Evolutionary conservation across 2,888 invertebrate genomes (phyloP).

Genomic region (Gerris lacustris): DNA sequence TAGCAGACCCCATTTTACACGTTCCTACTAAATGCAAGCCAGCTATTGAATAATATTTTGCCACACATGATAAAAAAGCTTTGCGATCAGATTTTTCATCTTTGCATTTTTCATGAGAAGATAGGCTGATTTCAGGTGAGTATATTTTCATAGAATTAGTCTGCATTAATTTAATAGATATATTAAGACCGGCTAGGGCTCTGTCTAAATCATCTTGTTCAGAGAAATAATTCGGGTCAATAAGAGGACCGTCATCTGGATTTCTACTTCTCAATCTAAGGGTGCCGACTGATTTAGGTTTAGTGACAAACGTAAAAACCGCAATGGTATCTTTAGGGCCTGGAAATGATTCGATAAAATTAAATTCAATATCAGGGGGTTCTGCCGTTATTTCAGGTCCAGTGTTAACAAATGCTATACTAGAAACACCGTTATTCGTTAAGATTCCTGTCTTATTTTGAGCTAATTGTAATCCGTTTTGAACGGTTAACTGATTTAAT

Average conservation of each 20-base stretch:
- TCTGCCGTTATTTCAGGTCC: conserved; percentile 9
- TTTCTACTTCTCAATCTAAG: not conserved
- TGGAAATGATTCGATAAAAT: conserved; percentile 12
- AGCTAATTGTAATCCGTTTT: conserved; percentile 4
- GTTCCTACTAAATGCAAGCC: conserved; percentile 48
- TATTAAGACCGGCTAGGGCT: not conserved
- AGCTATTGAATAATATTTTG: conserved; percentile 53
- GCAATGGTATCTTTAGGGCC: conserved; percentile 1
- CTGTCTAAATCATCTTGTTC: not conserved
- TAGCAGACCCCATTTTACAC: conserved; percentile 35
- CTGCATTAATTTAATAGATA: not conserved
- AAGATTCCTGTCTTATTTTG: conserved; percentile 15
- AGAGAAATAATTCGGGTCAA: not conserved
- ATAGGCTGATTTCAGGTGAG: not conserved
- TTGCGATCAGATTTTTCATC: conserved; percentile 44
- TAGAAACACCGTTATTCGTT: not conserved
- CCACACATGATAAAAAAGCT: conserved; percentile 53
- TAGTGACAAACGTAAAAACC: not conserved
- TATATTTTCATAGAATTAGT: not conserved
- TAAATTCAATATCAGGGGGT: conserved; percentile 19
- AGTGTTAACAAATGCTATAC: conserved; percentile 16
- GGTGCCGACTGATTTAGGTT: conserved; percentile 6
- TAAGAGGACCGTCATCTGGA: not conserved
- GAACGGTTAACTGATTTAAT: conserved; percentile 1
- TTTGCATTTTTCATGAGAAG: not conserved